phyloP scores from a whole-genome alignment of 2,888 invertebrate species.

The Netelia inedita region DNA sequence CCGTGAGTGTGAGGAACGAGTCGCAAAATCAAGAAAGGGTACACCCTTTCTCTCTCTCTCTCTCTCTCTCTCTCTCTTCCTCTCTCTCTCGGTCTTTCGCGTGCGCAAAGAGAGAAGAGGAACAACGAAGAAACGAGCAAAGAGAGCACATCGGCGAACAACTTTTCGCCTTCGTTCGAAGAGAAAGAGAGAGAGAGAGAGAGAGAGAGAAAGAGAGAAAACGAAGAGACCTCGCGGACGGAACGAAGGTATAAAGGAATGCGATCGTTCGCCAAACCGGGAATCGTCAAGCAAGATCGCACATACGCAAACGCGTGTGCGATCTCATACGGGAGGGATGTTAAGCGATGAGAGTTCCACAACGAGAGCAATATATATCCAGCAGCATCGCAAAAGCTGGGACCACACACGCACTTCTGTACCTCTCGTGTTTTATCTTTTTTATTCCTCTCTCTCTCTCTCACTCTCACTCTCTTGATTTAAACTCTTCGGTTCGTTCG shows the following conservation, averaged over 20 bases:
- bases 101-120: conserved; percentile 8
- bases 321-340: conserved; percentile 64
- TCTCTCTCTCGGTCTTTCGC: conserved; percentile 22
- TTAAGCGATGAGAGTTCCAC: not conserved
- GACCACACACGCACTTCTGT: conserved; percentile 63
- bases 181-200: conserved; percentile 7
- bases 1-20: conserved; percentile 51
- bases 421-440: conserved; percentile 16
- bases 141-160: conserved; percentile 3
- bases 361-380: conserved; percentile 41
- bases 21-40: conserved; percentile 26
- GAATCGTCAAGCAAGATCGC: conserved; percentile 65
- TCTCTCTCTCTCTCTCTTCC: conserved; percentile 11
- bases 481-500: conserved; percentile 34
- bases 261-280: conserved; percentile 73
- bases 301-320: conserved; percentile 69
- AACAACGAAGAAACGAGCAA: conserved; percentile 6
- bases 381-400: conserved; percentile 65
- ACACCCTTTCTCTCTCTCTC: not conserved
- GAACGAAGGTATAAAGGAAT: conserved; percentile 63
- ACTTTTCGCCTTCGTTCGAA: conserved; percentile 5
- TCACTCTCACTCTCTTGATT: conserved; percentile 4
- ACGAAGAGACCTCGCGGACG: too few species aligned
- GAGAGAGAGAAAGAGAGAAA: not conserved
- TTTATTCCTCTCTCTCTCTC: conserved; percentile 14